Base-by-base conservation (phyloP, 2,113 vertebrate species). In the Cinclus mexicanus region DNA sequence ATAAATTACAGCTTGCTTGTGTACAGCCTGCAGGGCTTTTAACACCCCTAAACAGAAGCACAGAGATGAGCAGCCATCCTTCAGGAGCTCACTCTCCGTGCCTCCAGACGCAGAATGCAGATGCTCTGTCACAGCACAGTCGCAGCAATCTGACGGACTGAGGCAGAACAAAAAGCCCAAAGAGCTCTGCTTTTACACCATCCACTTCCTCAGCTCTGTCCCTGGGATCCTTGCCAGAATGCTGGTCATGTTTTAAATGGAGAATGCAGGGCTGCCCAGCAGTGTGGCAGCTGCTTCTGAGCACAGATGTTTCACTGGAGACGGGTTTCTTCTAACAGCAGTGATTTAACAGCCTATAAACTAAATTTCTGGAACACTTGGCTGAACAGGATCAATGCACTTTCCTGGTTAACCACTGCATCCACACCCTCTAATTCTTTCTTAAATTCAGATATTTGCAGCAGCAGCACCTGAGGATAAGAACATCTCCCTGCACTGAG, bases 101-200 rank as follows among this genome's bases (percentile, higher is more conserved):
- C 5, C 67, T 39, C 76, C 17, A 67, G 92, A 53, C 0, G 2
- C 1, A 1, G 59, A 39, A 80, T 24, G 50, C 74, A 87, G 87
- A 64, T 60, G 84, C 90, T 91, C 61, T 86, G 67, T 64, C 88
- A 76, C 70, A 68, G 65, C 8, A 41, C 63, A 46, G 90, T 14
- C 8, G 0, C 71, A 28, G 76, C 59, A 44, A 63, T 87, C 89
- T 53, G 82, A 82, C 0, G 6, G 74, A 78, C 25, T 9, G 12
- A n/a, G 2, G 8, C 42, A 35, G 75, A 90, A 86, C 83, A 90
- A 92, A 94, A 95, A 83, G 55, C 64, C 80, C 80, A 33, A 75
- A 59, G 71, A 89, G 50, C 41, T 90, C 47, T 74, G 68, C 42
- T 92, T 80, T 94, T 74, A 7, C 56, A n/a, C 71, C 8, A 55